phyloP scores from a whole-genome alignment of 2,113 vertebrate genomes.

The Zingel zingel region DNA sequence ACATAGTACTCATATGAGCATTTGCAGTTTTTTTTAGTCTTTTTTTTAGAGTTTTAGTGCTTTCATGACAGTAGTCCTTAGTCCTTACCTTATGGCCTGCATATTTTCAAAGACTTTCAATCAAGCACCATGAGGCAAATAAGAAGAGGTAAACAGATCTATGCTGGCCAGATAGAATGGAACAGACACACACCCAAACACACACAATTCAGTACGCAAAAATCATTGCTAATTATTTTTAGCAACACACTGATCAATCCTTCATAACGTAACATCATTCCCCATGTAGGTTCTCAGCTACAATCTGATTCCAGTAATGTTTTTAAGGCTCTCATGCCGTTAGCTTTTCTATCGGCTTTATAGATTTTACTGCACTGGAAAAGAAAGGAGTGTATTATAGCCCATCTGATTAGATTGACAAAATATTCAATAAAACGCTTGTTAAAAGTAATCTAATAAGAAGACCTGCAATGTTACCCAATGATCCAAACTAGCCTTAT shows the following conservation, averaged over 20 bases:
- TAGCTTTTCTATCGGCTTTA: constrained; percentile 89
- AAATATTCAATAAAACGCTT: constrained; percentile 78
- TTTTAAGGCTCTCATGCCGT: constrained; percentile 90
- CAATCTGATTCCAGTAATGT: constrained; percentile 94
- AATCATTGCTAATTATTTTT: constrained; percentile 98
- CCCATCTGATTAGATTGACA: constrained; percentile 77
- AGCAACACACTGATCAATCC: constrained; percentile 95
- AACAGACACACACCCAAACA: constrained; percentile 39
- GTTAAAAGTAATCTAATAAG: constrained; percentile 79
- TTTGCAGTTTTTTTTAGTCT: too few relatives aligned
- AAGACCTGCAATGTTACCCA: constrained; percentile 54
- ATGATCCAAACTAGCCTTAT: constrained; percentile 53
- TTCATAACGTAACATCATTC: constrained; percentile 92
- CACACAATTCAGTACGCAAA: constrained; percentile 76
- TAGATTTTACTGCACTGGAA: constrained; percentile 87
- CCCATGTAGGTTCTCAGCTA: constrained; percentile 85
- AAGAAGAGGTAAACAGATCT: constrained; percentile 53
- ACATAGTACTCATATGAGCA: too few relatives aligned
- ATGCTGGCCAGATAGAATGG: constrained; percentile 28
- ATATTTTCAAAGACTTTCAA: constrained; percentile 25
- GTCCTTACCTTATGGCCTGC: too few relatives aligned
- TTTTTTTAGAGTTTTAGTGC: too few relatives aligned
- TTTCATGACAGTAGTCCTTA: too few relatives aligned
- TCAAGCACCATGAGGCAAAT: constrained; percentile 37
- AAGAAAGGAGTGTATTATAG: constrained; percentile 86